A percentile compares a stretch with the other conserved stretches of the same genome.
Conservation (phyloP, 2,888 invertebrate species). For the Lasius fuliginosus region DNA sequence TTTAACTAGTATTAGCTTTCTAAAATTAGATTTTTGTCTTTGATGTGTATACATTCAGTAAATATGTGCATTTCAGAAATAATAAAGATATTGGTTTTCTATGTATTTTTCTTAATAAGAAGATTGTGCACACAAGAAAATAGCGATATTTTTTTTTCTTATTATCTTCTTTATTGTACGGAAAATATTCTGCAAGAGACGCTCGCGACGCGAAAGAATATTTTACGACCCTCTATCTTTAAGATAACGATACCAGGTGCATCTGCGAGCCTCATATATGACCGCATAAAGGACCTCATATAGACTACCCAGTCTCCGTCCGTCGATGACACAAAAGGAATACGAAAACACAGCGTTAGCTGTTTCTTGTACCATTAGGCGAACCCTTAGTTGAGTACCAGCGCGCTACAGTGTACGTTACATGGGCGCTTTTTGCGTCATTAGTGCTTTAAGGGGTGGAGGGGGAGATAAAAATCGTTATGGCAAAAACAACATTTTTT, state of each 20-base stretch:
- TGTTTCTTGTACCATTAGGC: constrained; percentile 51
- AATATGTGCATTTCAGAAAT: not conserved
- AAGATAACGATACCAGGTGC: constrained; percentile 42
- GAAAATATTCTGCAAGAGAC: constrained; percentile 18
- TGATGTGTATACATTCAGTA: not conserved
- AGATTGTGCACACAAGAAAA: not conserved
- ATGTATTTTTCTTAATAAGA: not conserved
- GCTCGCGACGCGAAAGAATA: constrained; percentile 18
- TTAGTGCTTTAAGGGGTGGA: constrained; percentile 3
- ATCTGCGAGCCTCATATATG: constrained; percentile 33
- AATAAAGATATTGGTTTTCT: not conserved
- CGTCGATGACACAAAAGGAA: constrained; percentile 50
- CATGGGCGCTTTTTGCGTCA: constrained; percentile 34
- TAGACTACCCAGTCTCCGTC: constrained; percentile 7
- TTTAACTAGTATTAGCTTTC: not conserved
- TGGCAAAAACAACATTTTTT: constrained; percentile 24
- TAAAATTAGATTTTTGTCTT: not conserved
- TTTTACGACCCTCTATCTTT: constrained; percentile 27
- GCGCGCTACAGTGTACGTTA: constrained; percentile 18
- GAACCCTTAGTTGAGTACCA: constrained; percentile 22
- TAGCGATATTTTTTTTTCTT: not conserved
- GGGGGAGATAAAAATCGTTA: constrained; percentile 34
- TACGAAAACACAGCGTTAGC: constrained; percentile 39
- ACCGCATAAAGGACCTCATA: constrained; percentile 27
- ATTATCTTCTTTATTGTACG: not conserved